These are phyloP conservation scores for Umimayanthus kanabou DNA, from an alignment of 92 coral and sea anemone genomes.

Conservation along the genomic window DNA sequence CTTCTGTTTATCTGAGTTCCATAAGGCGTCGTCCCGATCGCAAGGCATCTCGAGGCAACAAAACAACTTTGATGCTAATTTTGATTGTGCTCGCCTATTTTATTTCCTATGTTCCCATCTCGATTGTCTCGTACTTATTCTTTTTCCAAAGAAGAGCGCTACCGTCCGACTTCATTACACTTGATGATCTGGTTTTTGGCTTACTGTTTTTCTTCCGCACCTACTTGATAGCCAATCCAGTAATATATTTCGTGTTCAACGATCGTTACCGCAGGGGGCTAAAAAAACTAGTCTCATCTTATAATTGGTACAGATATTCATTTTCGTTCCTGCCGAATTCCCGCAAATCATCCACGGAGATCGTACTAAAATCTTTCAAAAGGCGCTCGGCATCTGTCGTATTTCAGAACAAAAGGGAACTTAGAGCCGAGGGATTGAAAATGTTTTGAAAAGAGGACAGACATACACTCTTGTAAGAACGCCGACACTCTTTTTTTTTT, in stretches of 20 bases:
- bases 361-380: conserved; percentile 12
- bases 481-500: too few species aligned
- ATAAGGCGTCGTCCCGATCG: conserved; percentile 8
- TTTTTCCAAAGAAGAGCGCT: not conserved
- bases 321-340: conserved; percentile 7
- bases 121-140: conserved; percentile 6
- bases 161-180: not conserved
- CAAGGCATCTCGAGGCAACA: conserved; percentile 1
- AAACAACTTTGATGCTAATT: conserved; percentile 13
- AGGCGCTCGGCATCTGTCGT: not conserved
- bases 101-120: conserved; percentile 3
- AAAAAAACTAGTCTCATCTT: conserved; percentile 6
- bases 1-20: not conserved
- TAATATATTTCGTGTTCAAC: conserved; percentile 29
- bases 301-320: not conserved
- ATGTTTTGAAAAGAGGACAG: not conserved
- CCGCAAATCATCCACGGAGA: not conserved
- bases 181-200: not conserved
- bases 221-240: conserved; percentile 6
- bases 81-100: conserved; percentile 3
- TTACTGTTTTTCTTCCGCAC: conserved; percentile 15
- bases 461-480: not conserved
- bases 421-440: not conserved
- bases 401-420: not conserved
- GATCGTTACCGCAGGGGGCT: conserved; percentile 20